Percentiles rank a stretch among this genome's conserved stretches.
phyloP scores from a whole-genome alignment of 2,113 vertebrate species.

The Vireo altiloquus region DNA sequence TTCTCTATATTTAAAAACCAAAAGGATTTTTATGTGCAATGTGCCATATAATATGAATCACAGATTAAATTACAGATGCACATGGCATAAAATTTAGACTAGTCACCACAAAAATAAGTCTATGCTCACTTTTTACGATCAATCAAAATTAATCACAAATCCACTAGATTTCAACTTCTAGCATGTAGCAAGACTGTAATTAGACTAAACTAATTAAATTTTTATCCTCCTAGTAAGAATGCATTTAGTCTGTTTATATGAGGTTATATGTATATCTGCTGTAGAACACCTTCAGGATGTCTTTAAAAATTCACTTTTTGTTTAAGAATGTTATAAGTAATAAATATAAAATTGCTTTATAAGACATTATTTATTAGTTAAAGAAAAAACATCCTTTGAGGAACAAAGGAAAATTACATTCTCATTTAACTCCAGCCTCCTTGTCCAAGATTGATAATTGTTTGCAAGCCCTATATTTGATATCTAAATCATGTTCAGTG shows the following conservation, averaged over 20 bases:
- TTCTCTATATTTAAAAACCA: conserved; percentile 30
- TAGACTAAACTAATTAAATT: conserved; percentile 69
- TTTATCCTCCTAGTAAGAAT: conserved; percentile 46
- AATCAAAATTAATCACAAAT: conserved; percentile 65
- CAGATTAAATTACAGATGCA: conserved; percentile 59
- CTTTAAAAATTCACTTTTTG: conserved; percentile 34
- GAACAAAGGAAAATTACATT: conserved; percentile 51
- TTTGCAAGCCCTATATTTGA: conserved; percentile 70
- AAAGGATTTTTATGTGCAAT: conserved; percentile 8
- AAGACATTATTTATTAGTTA: conserved; percentile 32
- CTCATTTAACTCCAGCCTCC: conserved; percentile 29
- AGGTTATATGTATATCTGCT: background rate
- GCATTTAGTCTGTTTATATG: conserved; percentile 44
- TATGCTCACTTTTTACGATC: conserved; percentile 66
- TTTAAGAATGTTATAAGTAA: conserved; percentile 28
- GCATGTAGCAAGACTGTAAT: conserved; percentile 51
- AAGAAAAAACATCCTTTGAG: conserved; percentile 10
- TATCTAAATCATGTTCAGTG: conserved; percentile 72
- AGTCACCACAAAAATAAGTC: conserved; percentile 63
- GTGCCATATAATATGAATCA: conserved; percentile 45
- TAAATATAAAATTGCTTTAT: background rate
- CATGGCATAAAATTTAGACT: conserved; percentile 28
- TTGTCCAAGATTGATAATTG: conserved; percentile 63
- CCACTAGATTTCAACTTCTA: conserved; percentile 64
- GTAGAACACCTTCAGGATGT: conserved; percentile 11